These are phyloP conservation scores for Elymnias hypermnestra DNA, from an alignment of 1,140 invertebrate genomes.

Conservation along the genomic window DNA sequence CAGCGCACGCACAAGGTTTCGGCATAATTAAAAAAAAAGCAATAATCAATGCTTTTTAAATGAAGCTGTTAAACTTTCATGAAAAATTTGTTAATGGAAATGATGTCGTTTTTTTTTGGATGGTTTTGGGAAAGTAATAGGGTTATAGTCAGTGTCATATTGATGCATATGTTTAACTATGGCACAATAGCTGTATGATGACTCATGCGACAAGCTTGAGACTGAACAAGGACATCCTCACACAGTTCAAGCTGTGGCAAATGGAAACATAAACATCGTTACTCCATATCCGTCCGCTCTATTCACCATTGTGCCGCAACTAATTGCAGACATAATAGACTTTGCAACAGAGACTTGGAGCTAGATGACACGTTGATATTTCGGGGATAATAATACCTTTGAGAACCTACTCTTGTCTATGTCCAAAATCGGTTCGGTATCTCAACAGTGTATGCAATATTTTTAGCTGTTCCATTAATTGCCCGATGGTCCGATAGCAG, in stretches of 20 bases:
- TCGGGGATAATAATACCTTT: slow-evolving; percentile 48
- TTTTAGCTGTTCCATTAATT: too few relatives aligned
- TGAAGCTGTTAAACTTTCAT: too few relatives aligned
- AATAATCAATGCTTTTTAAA: too few relatives aligned
- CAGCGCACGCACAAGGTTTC: slow-evolving; percentile 6
- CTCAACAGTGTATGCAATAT: too few relatives aligned
- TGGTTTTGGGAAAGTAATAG: slow-evolving; percentile 17
- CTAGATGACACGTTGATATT: slow-evolving; percentile 58
- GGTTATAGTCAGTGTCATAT: slow-evolving; percentile 15
- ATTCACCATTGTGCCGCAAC: slow-evolving; percentile 68
- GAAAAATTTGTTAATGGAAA: too few relatives aligned
- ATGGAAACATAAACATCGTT: slow-evolving; percentile 69
- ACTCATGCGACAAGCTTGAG: slow-evolving; percentile 46
- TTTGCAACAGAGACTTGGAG: slow-evolving; percentile 55
- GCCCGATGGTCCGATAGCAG: too few relatives aligned
- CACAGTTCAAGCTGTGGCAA: slow-evolving; percentile 43
- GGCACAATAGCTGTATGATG: slow-evolving; percentile 50
- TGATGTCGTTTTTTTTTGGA: too few relatives aligned
- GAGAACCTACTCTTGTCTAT: slow-evolving; percentile 21
- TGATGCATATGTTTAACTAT: slow-evolving; percentile 33
- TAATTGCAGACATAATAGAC: slow-evolving; percentile 67
- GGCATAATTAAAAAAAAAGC: slow-evolving; percentile 13
- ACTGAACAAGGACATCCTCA: slow-evolving; percentile 65
- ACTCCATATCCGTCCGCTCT: slow-evolving; percentile 63
- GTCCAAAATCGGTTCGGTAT: slow-evolving; percentile 2